Evolutionary conservation across 2,888 invertebrate genomes (phyloP), one percentile per base, ranked within the genome.

Genomic region (Villa cingulata): DNA sequence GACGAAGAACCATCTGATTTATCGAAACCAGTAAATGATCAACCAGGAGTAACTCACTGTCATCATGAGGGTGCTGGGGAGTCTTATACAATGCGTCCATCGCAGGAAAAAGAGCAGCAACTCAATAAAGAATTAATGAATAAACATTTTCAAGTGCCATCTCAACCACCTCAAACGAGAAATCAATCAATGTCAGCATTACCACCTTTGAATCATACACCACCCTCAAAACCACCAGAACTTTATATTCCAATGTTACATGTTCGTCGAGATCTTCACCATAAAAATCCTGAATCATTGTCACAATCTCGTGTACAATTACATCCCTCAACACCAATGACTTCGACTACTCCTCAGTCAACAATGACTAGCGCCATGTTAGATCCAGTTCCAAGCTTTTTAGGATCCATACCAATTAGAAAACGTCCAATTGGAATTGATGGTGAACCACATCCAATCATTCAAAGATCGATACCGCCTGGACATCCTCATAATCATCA

Each of bases 1-100:
- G 41, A 50, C 15, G 52, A 54, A 0, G 38, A 54, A 37, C 48
- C 53, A 3, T 44, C 51, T n/a, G 50, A 55, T 2, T 20, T 46
- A 4, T 50, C 45, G 15, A 49, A 46, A 52, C 14, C 54, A 17
- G 54, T 55, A n/a, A 41, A 29, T 37, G 20, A 43, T 41, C 32
- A 43, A n/a, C 42, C 38, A 15, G 43, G 38, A 37, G 74, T 79
- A 36, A 82, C 82, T 10, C 80, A 81, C 58, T 83, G 82, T 54
- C 83, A 81, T 62, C 78, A 76, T 50, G 77, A 75, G 60, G 79
- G 74, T 49, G 74, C 72, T n/a, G 72, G 72, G 57, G 74, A 68
- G 45, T 71, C 74, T 51, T 85, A 85, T 58, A 84, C 84, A 4
- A 85, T 85, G 81, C 74, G 85, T 20, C 86, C 86, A 0, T 76